Evolutionary conservation across 2,113 vertebrate genomes (phyloP), one percentile per base, ranked within the genome.

Genomic region (Gallinago undulata): DNA sequence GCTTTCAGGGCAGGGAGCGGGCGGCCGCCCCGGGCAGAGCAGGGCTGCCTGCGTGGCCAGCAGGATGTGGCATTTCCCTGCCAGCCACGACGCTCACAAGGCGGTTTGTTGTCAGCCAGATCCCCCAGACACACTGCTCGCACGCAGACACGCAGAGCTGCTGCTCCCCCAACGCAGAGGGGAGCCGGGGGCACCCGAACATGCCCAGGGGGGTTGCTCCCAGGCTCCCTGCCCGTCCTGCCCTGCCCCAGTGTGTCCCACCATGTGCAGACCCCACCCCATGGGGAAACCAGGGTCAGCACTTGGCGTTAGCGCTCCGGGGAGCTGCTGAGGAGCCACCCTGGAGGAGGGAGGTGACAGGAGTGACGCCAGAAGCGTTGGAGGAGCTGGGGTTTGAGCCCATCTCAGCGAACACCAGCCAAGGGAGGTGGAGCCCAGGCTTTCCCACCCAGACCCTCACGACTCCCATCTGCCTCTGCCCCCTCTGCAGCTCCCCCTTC

Each of bases 11-110:
- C 80, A 1, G 35, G 59, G 89, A 9, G 79, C 14, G 0, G 74
- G 87, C 1, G 12, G 74, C 93, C 68, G 91, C 84, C 89, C 88
- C 1, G 2, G 66, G 73, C 92, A 92, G 88, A 37, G n/a, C 83
- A 8, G n/a, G 57, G 91, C n/a, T 2, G 2, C 45, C 59, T 2
- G 4, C 1, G 4, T 7, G 48, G 91, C 74, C 8, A 3, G 25
- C 1, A 0, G 68, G 80, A 66, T 0, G 0, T 0, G 2, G 74
- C n/a, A 0, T 77, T 84, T 84, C 25, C 84, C 73, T 2, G 8
- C 43, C 2, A 3, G 47, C 31, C 56, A 0, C 0, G 18, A 45
- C 0, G 0, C 55, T 56, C 72, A 18, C 92, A 88, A n/a, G 10
- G 1, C 2, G 1, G 48, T 15, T 75, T 9, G 72, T 27, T 77